These are phyloP conservation scores for Mythimna lalbum DNA, from an alignment of 2,888 invertebrate species.

Conservation along the genomic window DNA sequence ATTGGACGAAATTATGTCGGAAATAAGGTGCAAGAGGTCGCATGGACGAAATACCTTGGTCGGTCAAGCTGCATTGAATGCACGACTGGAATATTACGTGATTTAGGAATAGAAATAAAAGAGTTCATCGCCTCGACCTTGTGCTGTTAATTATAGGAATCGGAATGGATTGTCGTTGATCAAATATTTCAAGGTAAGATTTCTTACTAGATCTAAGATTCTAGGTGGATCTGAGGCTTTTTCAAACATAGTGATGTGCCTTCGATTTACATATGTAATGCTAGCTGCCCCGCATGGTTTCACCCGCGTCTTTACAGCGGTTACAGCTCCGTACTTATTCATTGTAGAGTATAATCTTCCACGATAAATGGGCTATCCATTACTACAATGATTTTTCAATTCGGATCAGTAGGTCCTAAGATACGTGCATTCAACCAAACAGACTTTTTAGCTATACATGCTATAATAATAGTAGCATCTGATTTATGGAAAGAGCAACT, in stretches of 20 bases:
- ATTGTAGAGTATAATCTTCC: too few relatives aligned
- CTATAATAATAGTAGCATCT: too few relatives aligned
- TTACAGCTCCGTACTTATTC: too few relatives aligned
- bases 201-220: neutral
- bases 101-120: slow-evolving; percentile 40
- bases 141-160: slow-evolving; percentile 5
- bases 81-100: slow-evolving; percentile 31
- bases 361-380: too few relatives aligned
- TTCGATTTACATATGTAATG: neutral
- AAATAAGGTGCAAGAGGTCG: slow-evolving; percentile 44
- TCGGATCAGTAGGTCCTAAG: too few relatives aligned
- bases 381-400: too few relatives aligned
- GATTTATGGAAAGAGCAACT: too few relatives aligned
- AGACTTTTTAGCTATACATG: too few relatives aligned
- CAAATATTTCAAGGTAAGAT: neutral
- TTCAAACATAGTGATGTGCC: neutral
- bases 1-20: slow-evolving; percentile 23
- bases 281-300: too few relatives aligned
- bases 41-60: slow-evolving; percentile 29
- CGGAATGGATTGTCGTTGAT: slow-evolving; percentile 1
- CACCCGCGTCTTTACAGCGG: too few relatives aligned
- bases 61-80: slow-evolving; percentile 21
- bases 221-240: neutral
- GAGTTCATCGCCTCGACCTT: slow-evolving; percentile 32
- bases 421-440: too few relatives aligned